A percentile compares a stretch with the other conserved stretches of the same genome.
These are phyloP conservation scores for Stomatorhinus walkeri DNA, from an alignment of 2,797 vertebrate genomes.

Conservation along the genomic window DNA sequence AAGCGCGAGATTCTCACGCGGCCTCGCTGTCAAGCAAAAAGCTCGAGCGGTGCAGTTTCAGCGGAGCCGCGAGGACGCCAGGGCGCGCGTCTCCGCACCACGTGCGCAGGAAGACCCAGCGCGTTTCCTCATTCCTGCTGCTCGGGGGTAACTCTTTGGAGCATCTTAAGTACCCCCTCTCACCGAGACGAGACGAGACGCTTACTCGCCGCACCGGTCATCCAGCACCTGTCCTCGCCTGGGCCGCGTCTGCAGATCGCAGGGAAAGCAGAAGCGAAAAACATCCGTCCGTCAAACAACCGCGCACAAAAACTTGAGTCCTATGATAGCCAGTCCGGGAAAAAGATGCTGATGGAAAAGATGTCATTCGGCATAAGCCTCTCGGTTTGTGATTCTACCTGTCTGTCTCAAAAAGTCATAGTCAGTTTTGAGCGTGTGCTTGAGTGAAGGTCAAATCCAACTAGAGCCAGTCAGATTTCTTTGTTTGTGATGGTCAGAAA, in stretches of 20 bases:
- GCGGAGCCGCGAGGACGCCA: neutral
- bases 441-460: neutral
- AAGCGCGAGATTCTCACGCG: neutral
- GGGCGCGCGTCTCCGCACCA: neutral
- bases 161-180: neutral
- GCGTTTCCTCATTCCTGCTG: neutral
- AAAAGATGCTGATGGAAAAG: neutral
- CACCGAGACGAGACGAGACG: neutral
- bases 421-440: neutral
- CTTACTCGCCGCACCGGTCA: neutral
- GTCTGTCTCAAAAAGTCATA: neutral
- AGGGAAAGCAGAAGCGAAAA: conserved; percentile 24
- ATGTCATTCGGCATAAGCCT: neutral
- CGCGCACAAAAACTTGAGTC: neutral
- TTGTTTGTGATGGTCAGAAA: neutral
- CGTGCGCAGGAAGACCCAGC: neutral
- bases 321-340: neutral
- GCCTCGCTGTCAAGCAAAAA: neutral
- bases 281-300: neutral
- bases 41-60: neutral
- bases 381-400: neutral
- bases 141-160: neutral
- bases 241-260: neutral
- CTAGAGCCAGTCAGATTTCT: neutral
- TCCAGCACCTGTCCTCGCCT: neutral